Percentiles rank a stretch among this genome's conserved stretches.
These are phyloP conservation scores for Leptinotarsa tumamoca DNA, from an alignment of 2,888 invertebrate species.

Conservation along the genomic window DNA sequence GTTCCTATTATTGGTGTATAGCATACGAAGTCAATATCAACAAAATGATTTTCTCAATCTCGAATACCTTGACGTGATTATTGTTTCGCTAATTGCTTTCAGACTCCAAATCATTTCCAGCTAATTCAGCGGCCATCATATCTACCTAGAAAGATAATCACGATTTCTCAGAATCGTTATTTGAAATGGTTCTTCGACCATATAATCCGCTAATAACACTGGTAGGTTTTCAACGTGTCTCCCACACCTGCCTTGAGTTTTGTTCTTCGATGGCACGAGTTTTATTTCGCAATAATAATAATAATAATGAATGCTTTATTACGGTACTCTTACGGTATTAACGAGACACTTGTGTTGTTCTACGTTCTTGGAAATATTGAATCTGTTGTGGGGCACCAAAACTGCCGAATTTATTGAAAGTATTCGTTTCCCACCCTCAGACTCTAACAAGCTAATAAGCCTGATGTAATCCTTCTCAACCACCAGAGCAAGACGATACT, in stretches of 20 bases:
- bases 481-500: too few species aligned
- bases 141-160: slow-evolving; percentile 54
- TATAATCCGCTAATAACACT: slow-evolving; percentile 62
- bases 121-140: slow-evolving; percentile 27
- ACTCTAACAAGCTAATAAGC: too few species aligned
- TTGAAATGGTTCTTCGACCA: slow-evolving; percentile 60
- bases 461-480: too few species aligned
- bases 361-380: too few species aligned
- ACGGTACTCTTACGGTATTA: too few species aligned
- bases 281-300: neutral
- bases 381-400: too few species aligned
- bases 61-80: neutral
- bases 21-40: neutral
- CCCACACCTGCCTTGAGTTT: too few species aligned
- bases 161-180: slow-evolving; percentile 59
- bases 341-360: too few species aligned
- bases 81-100: slow-evolving; percentile 17
- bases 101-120: slow-evolving; percentile 15
- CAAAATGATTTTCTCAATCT: neutral
- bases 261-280: slow-evolving; percentile 3
- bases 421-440: too few species aligned
- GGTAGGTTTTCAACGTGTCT: slow-evolving; percentile 49
- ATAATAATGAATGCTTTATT: too few species aligned
- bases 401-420: too few species aligned
- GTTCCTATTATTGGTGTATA: neutral